Evolutionary conservation across 2,113 vertebrate genomes (phyloP).

Genomic region (Lota lota): DNA sequence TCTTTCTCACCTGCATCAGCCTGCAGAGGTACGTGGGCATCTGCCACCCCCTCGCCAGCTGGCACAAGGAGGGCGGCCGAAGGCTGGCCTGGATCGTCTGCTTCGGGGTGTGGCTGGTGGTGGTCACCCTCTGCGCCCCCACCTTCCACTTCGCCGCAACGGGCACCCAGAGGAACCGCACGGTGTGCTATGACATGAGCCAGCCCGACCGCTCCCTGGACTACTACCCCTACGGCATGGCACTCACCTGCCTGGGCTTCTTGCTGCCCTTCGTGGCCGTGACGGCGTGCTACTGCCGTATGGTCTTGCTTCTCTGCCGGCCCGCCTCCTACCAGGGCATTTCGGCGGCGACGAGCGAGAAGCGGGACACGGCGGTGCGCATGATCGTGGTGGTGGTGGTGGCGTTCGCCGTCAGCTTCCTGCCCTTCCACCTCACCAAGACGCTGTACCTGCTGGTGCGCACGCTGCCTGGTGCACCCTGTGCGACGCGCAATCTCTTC

Average conservation of each 20-base stretch:
- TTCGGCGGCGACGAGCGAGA: constrained; percentile 64
- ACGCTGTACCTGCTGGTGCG: constrained; percentile 87
- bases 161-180: constrained; percentile 88
- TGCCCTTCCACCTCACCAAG: constrained; percentile 95
- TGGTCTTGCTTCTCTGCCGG: constrained; percentile 84
- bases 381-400: constrained; percentile 87
- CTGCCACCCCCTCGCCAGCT: constrained; percentile 85
- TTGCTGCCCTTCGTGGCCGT: constrained; percentile 85
- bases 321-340: constrained; percentile 60
- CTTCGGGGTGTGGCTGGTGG: constrained; percentile 77
- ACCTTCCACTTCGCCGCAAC: constrained; percentile 87
- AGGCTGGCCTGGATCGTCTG: constrained; percentile 83
- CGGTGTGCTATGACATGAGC: constrained; percentile 94
- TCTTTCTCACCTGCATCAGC: constrained; percentile 98
- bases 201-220: constrained; percentile 63
- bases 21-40: constrained; percentile 92
- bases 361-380: constrained; percentile 82
- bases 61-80: constrained; percentile 85
- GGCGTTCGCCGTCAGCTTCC: constrained; percentile 88
- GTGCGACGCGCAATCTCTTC: constrained; percentile 76
- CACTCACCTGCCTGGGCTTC: constrained; percentile 86
- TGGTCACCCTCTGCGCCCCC: constrained; percentile 80
- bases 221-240: constrained; percentile 94
- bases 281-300: constrained; percentile 84
- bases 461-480: constrained; percentile 61